Percentiles rank a stretch among this genome's conserved stretches.
phyloP scores from a whole-genome alignment of 2,113 vertebrate genomes.

The Diadophis punctatus region DNA sequence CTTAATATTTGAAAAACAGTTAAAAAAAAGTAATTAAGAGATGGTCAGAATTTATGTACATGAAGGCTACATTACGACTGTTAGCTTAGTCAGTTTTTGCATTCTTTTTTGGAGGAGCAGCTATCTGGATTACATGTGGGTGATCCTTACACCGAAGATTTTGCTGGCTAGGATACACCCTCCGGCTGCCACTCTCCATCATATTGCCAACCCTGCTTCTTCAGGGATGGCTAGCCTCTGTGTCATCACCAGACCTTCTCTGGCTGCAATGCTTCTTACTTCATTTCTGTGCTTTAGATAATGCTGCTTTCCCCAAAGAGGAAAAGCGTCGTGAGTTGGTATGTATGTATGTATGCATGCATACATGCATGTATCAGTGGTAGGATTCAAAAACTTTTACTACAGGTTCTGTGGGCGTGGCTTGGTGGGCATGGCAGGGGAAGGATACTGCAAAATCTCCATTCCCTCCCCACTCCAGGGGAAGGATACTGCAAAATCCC shows the following conservation, averaged over 20 bases:
- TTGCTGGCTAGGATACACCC: background rate
- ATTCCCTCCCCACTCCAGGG: too few species aligned
- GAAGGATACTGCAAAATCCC: too few species aligned
- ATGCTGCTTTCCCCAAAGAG: background rate
- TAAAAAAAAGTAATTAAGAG: background rate
- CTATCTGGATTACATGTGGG: background rate
- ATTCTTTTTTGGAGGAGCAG: background rate
- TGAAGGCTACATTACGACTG: background rate
- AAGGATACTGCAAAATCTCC: too few species aligned
- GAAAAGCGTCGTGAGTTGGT: background rate
- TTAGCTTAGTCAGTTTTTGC: background rate
- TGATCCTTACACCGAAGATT: background rate
- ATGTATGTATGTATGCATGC: too few species aligned
- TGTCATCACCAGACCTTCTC: background rate
- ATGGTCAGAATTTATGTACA: background rate
- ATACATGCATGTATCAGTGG: too few species aligned
- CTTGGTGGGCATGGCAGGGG: too few species aligned
- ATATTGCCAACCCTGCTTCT: background rate
- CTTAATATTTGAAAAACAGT: background rate
- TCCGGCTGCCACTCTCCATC: background rate
- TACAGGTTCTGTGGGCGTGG: too few species aligned
- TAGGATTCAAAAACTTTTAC: too few species aligned
- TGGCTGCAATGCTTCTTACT: background rate
- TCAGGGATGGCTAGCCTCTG: background rate
- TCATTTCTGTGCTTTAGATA: background rate